phyloP scores from a whole-genome alignment of 2,113 vertebrate genomes.

The Raja brachyura region DNA sequence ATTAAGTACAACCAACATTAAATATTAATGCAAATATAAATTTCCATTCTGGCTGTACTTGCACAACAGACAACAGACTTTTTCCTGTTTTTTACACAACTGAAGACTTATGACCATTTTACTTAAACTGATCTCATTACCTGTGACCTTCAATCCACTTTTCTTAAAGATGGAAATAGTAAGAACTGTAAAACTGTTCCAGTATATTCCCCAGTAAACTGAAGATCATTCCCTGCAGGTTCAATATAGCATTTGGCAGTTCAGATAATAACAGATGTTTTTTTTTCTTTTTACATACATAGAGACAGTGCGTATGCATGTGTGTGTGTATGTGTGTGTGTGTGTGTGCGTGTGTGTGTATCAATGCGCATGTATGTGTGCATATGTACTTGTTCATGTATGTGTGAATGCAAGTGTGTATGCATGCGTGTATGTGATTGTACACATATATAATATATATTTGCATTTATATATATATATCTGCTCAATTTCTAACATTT shows the following conservation, averaged over 20 bases:
- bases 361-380: background rate
- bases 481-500: slow-evolving; percentile 86
- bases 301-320: slow-evolving; percentile 40
- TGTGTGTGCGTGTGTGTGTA: background rate
- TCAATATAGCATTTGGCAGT: slow-evolving; percentile 64
- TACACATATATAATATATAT: slow-evolving; percentile 43
- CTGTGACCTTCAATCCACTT: slow-evolving; percentile 46
- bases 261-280: slow-evolving; percentile 54
- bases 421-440: background rate
- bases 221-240: slow-evolving; percentile 55
- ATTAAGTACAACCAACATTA: slow-evolving; percentile 38
- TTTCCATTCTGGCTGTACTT: slow-evolving; percentile 38
- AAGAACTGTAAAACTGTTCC: slow-evolving; percentile 43
- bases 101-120: slow-evolving; percentile 14
- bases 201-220: slow-evolving; percentile 47
- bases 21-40: slow-evolving; percentile 39
- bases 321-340: background rate
- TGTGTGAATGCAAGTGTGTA: too few relatives aligned
- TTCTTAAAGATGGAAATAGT: slow-evolving; percentile 44
- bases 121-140: slow-evolving; percentile 40
- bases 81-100: slow-evolving; percentile 31
- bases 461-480: slow-evolving; percentile 49
- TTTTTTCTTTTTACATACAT: slow-evolving; percentile 49
- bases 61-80: slow-evolving; percentile 37
- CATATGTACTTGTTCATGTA: background rate